A percentile compares a stretch with the other conserved stretches of the same genome.
phyloP scores from a whole-genome alignment of 2,113 vertebrate genomes.

The Ceyx melanurus region DNA sequence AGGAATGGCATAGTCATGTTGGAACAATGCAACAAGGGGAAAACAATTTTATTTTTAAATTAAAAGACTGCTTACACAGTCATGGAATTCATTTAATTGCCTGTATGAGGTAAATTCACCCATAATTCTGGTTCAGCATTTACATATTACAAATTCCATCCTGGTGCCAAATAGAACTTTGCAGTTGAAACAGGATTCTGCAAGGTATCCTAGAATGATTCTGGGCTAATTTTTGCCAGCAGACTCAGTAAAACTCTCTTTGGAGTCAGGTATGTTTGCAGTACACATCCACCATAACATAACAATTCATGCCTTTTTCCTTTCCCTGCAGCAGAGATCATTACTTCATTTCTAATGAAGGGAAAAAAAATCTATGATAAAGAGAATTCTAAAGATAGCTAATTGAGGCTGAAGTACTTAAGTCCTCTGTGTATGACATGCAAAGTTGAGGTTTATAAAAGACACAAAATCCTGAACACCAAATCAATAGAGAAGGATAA shows the following conservation, averaged over 20 bases:
- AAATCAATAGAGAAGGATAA: background rate
- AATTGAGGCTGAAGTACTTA: background rate
- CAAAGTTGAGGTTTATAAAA: background rate
- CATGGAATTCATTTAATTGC: background rate
- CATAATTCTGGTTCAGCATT: background rate
- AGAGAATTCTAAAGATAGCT: background rate
- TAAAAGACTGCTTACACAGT: background rate
- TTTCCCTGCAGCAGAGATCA: background rate
- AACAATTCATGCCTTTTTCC: background rate
- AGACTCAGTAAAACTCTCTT: background rate
- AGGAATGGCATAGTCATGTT: background rate
- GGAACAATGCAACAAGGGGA: background rate
- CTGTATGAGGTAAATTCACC: background rate
- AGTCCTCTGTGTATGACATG: background rate
- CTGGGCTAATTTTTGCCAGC: background rate
- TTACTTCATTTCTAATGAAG: background rate
- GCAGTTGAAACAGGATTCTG: background rate
- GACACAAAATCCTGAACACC: background rate
- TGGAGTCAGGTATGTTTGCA: background rate
- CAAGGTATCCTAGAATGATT: background rate
- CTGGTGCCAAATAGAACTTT: background rate
- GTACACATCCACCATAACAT: background rate
- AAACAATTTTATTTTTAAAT: background rate
- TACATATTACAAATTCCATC: background rate
- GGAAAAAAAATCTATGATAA: background rate